Conservation (phyloP, 2,888 invertebrate species). For the Philereme vetulata region DNA sequence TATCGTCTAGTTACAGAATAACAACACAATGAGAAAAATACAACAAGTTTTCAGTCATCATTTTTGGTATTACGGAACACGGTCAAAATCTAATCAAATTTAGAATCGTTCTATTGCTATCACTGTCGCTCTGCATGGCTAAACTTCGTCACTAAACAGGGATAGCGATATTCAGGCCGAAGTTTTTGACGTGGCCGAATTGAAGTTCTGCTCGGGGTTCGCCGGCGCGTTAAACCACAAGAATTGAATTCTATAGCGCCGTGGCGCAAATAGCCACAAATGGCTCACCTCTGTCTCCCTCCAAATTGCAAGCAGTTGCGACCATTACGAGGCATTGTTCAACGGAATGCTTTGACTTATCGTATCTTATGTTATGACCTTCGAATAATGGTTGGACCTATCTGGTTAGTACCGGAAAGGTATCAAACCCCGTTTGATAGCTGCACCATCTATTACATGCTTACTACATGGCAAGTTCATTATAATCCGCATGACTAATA, state of each 20-base stretch:
- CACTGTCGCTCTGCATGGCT: too few species aligned
- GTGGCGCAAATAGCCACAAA: conserved; percentile 32
- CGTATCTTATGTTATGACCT: conserved; percentile 33
- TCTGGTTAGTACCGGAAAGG: conserved; percentile 4
- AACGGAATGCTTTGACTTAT: conserved; percentile 31
- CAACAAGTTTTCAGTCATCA: too few species aligned
- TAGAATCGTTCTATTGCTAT: too few species aligned
- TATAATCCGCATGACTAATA: too few species aligned
- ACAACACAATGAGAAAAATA: too few species aligned
- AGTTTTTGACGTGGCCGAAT: too few species aligned
- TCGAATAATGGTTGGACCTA: conserved; percentile 13
- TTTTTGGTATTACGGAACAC: too few species aligned
- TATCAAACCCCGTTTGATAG: conserved; percentile 10
- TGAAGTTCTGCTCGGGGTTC: too few species aligned
- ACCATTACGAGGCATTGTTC: conserved; percentile 29
- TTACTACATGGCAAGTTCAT: neutral
- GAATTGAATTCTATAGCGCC: conserved; percentile 19
- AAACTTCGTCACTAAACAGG: too few species aligned
- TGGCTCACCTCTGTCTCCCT: conserved; percentile 27
- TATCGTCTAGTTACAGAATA: too few species aligned
- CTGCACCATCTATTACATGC: conserved; percentile 16
- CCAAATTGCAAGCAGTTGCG: conserved; percentile 60
- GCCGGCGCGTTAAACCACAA: conserved; percentile 4
- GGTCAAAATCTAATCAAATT: too few species aligned
- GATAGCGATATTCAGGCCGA: too few species aligned